Base-by-base conservation (phyloP, 2,113 vertebrate species). In the Pseudolaguvia tuberculata region DNA sequence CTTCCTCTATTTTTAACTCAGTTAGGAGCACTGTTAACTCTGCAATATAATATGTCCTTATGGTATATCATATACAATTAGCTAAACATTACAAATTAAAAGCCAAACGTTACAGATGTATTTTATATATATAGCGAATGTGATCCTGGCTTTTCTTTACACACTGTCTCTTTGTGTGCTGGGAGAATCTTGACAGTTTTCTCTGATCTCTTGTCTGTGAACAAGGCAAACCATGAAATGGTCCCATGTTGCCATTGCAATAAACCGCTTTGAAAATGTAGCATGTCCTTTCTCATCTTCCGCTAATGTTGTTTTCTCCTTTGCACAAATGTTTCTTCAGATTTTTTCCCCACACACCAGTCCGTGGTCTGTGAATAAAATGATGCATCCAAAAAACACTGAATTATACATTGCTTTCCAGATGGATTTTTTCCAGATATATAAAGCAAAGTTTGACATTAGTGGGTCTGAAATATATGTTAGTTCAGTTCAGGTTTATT, bases 381-480 rank as follows among this genome's bases (percentile, higher is more conserved):
- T 51, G 70, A 82, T 76, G 74, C 78, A 86, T 85, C 29, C 68
- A 35, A 50, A 63, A 71, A 78, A 79, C 15, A 77, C 1, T 21
- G 20, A 21, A 42, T 42, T 21, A 62, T 62, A 35, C 4, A 42
- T 21, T 62, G 2, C 39, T 35, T 6, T 85, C 83, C 79, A 85
- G 76, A 75, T 85, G 81, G 84, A 68, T 70, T 76, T 47, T 59
- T 27, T 76, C 83, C 82, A 76, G 70, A 80, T 79, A 79, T 84
- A 80, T 79, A 31, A 67, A 83, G 53, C 50, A 39, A 59, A 27
- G 57, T 14, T 70, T 39, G 23, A 62, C 70, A 70, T 75, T 42
- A 65, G 68, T 55, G 55, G 62, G 35, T 80, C 27, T 77, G 50
- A 78, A 80, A 75, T 81, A 72, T 74, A 58, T 70, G 35, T 85